A percentile compares a stretch with the other conserved stretches of the same genome.
Evolutionary conservation across 2,113 vertebrate genomes (phyloP).

Genomic region (Telmatochromis brichardi): DNA sequence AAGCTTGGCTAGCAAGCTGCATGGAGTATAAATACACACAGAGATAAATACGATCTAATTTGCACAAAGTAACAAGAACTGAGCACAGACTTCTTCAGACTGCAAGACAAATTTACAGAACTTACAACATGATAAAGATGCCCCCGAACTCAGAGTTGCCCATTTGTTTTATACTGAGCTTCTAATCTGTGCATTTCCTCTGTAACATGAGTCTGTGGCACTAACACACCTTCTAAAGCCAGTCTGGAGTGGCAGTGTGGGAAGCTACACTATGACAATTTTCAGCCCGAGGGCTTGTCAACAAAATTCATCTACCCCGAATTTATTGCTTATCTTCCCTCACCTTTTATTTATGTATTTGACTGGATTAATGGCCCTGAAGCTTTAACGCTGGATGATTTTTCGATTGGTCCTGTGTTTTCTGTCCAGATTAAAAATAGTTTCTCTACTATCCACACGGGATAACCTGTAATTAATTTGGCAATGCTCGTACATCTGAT

Average conservation of each 20-base stretch:
- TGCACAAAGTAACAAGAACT: background rate
- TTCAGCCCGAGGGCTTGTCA: background rate
- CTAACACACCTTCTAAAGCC: background rate
- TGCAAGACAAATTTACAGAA: background rate
- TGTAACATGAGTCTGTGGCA: background rate
- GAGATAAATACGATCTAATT: background rate
- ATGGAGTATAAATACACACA: background rate
- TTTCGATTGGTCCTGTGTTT: background rate
- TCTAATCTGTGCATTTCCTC: background rate
- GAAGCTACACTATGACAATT: background rate
- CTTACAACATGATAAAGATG: background rate
- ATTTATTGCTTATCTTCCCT: background rate
- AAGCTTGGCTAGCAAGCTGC: background rate
- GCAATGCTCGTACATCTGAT: background rate
- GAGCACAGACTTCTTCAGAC: background rate
- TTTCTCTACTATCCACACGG: background rate
- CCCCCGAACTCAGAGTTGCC: background rate
- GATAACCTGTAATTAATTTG: background rate
- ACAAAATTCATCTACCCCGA: background rate
- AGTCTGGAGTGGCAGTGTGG: background rate
- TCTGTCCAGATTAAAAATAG: background rate
- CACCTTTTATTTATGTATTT: background rate
- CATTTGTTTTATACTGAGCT: background rate
- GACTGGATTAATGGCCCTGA: background rate
- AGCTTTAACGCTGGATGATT: background rate